Evolutionary conservation across 2,113 vertebrate genomes (phyloP), one percentile per base, ranked within the genome.

Genomic region (Conger conger): DNA sequence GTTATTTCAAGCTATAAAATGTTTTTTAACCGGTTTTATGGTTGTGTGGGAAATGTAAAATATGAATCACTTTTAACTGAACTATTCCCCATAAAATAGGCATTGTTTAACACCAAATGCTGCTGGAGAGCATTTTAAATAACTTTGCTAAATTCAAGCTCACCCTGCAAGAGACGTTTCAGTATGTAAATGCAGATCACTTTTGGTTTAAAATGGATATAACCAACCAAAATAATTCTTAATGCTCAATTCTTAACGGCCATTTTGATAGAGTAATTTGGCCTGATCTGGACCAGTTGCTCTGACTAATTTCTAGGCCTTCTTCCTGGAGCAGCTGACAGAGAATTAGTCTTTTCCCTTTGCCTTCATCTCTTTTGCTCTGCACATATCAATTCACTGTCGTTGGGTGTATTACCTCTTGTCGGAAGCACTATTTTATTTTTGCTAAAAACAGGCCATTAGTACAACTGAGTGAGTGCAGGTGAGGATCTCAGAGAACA

Each of bases 401-500:
- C 57, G 20, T 80, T 42, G 18, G 33, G 33, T 40, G 18, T 4
- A 37, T 23, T n/a, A 53, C 17, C 35, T 79, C 45, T 54, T 50
- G 42, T 50, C 40, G 13, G 79, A 68, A n/a, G 57, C 37, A 42
- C 33, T 83, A 36, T 53, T 73, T 63, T 60, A 42, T 36, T 73
- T 60, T 57, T 53, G 81, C 79, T 37, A 83, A 30, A n/a, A 85
- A 36, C 83, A 35, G 38, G 37, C 50, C 27, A 33, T 73, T 73
- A 73, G 54, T 82, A 60, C 33, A 84, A 53, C 60, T 81, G 35
- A 36, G 84, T 81, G 35, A 36, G 84, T 77, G 80, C 76, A 90
- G 89, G 90, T 91, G 87, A 86, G 86, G 85, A 86, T 36, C 80
- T 23, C 80, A 80, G 80, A 76, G 88, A 87, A 90, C 87, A 86